phyloP scores from a whole-genome alignment of 2,113 vertebrate genomes.

The Phaethornis superciliosus region DNA sequence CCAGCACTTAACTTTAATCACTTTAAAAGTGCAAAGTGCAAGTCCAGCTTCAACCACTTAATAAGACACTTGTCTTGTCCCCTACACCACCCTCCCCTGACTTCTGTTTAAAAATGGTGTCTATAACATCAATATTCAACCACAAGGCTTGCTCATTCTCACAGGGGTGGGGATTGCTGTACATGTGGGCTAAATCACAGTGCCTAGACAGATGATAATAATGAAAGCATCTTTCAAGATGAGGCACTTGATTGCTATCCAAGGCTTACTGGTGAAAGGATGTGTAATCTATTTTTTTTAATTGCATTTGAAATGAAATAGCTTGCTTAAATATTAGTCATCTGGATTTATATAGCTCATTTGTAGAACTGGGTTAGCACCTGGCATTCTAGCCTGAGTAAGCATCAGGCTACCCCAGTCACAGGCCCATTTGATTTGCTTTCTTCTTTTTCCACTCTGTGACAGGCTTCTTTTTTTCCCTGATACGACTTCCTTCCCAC shows the following conservation, averaged over 20 bases:
- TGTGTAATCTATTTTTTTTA: neutral
- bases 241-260: constrained; percentile 22
- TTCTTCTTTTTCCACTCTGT: neutral
- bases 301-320: constrained; percentile 32
- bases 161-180: constrained; percentile 9
- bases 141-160: neutral
- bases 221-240: constrained; percentile 32
- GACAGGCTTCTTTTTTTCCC: neutral
- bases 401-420: constrained; percentile 5
- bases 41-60: neutral
- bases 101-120: neutral
- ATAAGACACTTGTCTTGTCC: neutral
- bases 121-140: constrained; percentile 52
- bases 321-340: constrained; percentile 49
- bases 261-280: constrained; percentile 11
- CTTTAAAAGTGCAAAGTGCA: neutral
- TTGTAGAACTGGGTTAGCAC: constrained; percentile 29
- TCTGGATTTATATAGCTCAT: constrained; percentile 23
- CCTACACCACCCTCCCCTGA: neutral
- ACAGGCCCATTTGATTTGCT: neutral
- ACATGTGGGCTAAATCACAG: constrained; percentile 4
- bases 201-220: constrained; percentile 31
- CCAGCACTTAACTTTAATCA: neutral
- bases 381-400: constrained; percentile 37
- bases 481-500: neutral